These are phyloP conservation scores for Dicrostonyx torquatus DNA, from an alignment of 2,797 vertebrate genomes.

Conservation along the genomic window DNA sequence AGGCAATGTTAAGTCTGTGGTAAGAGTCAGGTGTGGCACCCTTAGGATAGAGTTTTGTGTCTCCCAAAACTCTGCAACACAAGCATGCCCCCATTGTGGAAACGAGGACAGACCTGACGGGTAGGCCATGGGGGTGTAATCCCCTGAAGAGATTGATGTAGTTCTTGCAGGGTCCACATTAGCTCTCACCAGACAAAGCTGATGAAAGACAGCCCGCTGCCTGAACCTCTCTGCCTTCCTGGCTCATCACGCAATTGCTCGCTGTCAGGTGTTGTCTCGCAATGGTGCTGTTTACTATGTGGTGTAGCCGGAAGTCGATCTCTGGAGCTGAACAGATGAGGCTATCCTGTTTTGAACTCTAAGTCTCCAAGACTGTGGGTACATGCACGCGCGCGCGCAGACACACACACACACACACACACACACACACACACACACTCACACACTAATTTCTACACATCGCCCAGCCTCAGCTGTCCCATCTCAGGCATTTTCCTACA, in stretches of 20 bases:
- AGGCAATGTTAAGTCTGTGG: neutral
- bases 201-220: neutral
- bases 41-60: neutral
- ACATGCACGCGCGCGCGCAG: too few relatives aligned
- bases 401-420: neutral
- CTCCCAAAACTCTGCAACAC: neutral
- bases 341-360: neutral
- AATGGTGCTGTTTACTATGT: too few relatives aligned
- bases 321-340: neutral
- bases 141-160: neutral
- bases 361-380: neutral
- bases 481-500: neutral
- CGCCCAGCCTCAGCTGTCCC: neutral
- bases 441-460: neutral
- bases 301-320: neutral
- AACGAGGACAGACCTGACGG: neutral
- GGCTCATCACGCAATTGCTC: neutral
- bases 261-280: neutral
- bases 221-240: neutral
- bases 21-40: neutral
- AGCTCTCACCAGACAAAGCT: neutral
- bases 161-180: neutral
- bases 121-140: too few relatives aligned
- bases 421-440: neutral
- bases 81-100: neutral